These are phyloP conservation scores for Lasioglossum pauxillum DNA, from an alignment of 2,888 invertebrate species.

Conservation along the genomic window DNA sequence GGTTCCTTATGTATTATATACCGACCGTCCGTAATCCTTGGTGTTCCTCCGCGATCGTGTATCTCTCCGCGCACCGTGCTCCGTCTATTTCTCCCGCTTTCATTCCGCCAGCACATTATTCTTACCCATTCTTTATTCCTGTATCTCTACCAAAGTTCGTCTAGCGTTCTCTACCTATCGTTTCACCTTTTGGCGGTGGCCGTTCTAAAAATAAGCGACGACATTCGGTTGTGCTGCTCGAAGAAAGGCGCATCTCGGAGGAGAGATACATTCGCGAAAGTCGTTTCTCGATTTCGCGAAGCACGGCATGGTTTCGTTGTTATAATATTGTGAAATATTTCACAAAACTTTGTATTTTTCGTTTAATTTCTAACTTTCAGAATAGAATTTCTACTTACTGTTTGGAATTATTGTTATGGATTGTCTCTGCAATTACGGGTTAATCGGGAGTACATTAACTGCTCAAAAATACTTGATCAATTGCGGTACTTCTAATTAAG, in stretches of 20 bases:
- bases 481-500: neutral
- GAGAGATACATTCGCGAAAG: neutral
- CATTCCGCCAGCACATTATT: neutral
- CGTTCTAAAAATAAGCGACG: slow-evolving; percentile 19
- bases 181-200: slow-evolving; percentile 11
- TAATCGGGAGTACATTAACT: neutral
- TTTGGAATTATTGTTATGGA: neutral
- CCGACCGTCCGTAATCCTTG: slow-evolving; percentile 1
- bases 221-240: neutral
- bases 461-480: neutral
- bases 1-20: slow-evolving; percentile 12
- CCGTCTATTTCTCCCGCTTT: slow-evolving; percentile 7
- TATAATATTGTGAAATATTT: neutral
- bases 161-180: neutral
- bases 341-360: neutral
- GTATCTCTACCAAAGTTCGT: slow-evolving; percentile 1
- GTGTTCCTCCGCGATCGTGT: neutral
- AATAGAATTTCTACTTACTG: neutral
- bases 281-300: neutral
- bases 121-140: neutral
- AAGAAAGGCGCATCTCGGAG: neutral
- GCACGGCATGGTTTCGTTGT: neutral
- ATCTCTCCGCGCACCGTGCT: neutral
- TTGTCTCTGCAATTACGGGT: neutral
- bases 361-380: neutral